Conservation (phyloP, 2,888 invertebrate genomes). For the Arrhopalites spinosus region DNA sequence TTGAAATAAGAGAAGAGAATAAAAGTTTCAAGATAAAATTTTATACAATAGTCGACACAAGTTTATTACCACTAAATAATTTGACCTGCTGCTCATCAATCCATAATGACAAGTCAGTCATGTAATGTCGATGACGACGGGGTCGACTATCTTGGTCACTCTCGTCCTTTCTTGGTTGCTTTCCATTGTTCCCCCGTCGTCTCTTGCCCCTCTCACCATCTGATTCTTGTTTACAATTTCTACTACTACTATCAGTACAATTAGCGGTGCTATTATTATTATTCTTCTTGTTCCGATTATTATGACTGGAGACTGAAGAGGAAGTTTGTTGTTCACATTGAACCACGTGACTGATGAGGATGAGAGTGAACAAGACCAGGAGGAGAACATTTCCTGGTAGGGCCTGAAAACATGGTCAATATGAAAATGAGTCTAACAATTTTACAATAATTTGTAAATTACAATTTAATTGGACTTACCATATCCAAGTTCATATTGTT, state of each 20-base stretch:
- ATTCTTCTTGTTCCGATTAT: not conserved
- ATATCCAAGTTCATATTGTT: slow-evolving; percentile 31
- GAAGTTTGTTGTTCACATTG: no score
- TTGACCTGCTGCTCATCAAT: slow-evolving; percentile 89
- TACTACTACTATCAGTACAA: slow-evolving; percentile 5
- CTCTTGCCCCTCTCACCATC: not conserved
- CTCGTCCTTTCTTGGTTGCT: not conserved
- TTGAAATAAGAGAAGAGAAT: no score
- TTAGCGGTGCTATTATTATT: not conserved
- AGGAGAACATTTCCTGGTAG: no score
- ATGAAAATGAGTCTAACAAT: no score
- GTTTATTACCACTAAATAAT: slow-evolving; percentile 77
- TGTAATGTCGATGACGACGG: slow-evolving; percentile 33
- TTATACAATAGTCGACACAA: no score
- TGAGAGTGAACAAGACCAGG: no score
- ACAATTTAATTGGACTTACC: not conserved
- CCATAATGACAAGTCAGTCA: slow-evolving; percentile 66
- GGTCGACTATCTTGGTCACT: slow-evolving; percentile 15
- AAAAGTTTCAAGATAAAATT: no score
- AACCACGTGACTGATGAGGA: no score
- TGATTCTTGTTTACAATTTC: not conserved
- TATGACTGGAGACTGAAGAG: not conserved
- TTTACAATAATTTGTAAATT: slow-evolving; percentile 4
- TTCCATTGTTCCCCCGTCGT: slow-evolving; percentile 31
- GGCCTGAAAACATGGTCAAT: no score